Evolutionary conservation across 2,888 invertebrate genomes (phyloP).

Genomic region (Phyllotreta striolata): DNA sequence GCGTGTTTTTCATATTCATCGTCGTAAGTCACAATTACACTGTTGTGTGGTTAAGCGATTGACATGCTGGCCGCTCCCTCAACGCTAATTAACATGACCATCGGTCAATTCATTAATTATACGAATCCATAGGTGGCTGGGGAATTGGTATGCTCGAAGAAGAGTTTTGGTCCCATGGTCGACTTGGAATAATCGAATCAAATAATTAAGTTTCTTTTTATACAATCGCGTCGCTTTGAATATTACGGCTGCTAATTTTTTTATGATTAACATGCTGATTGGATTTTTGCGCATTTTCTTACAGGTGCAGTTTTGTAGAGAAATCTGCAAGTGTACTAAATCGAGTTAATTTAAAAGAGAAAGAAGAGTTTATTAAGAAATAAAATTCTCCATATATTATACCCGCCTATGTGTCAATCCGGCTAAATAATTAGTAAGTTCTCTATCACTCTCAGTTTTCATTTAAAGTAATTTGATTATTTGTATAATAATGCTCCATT

Average conservation of each 20-base stretch:
- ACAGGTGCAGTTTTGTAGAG: too few species aligned
- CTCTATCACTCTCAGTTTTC: background rate
- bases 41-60: constrained; percentile 29
- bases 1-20: constrained; percentile 51
- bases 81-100: constrained; percentile 49
- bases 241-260: background rate
- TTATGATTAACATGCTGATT: too few species aligned
- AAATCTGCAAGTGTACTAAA: too few species aligned
- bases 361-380: too few species aligned
- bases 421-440: constrained; percentile 1
- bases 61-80: constrained; percentile 45
- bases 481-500: constrained; percentile 31
- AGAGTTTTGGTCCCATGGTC: constrained; percentile 5
- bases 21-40: constrained; percentile 52
- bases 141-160: constrained; percentile 22
- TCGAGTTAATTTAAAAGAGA: too few species aligned
- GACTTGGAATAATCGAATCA: constrained; percentile 6
- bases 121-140: constrained; percentile 38
- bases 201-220: constrained; percentile 6
- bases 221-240: background rate
- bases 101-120: constrained; percentile 50
- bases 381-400: too few species aligned
- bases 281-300: too few species aligned
- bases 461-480: constrained; percentile 32
- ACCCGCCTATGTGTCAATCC: background rate